These are phyloP conservation scores for Myocastor coypus DNA, from an alignment of 2,113 vertebrate genomes.

Conservation along the genomic window DNA sequence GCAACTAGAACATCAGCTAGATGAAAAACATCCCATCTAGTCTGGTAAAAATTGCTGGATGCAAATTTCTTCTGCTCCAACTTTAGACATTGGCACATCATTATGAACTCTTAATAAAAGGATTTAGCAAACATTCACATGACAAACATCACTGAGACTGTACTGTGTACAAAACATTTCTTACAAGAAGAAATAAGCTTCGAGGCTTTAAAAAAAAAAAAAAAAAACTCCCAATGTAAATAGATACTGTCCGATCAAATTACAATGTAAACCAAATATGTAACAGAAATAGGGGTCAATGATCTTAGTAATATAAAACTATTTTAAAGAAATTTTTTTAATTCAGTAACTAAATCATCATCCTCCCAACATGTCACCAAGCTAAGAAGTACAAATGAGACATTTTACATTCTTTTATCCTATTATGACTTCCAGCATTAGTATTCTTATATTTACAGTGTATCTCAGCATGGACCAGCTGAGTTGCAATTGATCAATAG, in stretches of 20 bases:
- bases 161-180: not conserved
- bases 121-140: not conserved
- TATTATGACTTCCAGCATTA: not conserved
- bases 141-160: not conserved
- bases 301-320: not conserved
- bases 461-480: not conserved
- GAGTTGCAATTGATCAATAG: not conserved
- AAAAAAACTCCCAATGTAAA: not conserved
- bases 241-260: not conserved
- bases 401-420: not conserved
- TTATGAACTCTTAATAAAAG: constrained; percentile 11
- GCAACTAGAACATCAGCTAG: not conserved
- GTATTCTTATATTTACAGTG: not conserved
- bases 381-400: not conserved
- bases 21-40: not conserved
- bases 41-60: not conserved
- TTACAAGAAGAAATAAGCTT: not conserved
- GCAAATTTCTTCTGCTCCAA: not conserved
- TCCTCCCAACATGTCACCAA: not conserved
- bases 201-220: too few relatives aligned
- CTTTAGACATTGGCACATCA: not conserved
- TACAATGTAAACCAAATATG: not conserved
- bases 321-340: not conserved
- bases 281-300: not conserved
- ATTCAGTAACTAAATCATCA: not conserved